Base-by-base conservation (phyloP, 2,888 invertebrate species). In the Molanna angustata region DNA sequence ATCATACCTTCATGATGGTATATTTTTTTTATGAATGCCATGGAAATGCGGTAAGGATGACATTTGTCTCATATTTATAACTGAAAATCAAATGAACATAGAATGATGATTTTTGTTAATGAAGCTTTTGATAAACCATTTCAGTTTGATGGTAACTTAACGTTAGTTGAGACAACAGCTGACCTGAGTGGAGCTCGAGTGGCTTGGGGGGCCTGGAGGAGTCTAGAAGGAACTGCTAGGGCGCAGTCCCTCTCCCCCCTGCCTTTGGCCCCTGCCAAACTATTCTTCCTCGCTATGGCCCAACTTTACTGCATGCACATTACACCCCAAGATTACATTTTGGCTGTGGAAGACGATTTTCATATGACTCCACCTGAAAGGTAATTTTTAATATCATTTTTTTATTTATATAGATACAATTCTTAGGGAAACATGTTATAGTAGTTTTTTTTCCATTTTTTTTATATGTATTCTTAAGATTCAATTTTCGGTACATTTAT, bases 351-450 rank as follows among this genome's bases (percentile, higher is more conserved):
- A 63, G 68, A 74, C 59, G 76, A 78, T 62, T 74, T 74, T 60
- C 78, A 75, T 60, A 72, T 75, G 31, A 74, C 76, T 31, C 71
- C 73, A 56, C 76, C 74, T 31, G 76, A 78, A 63, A 73, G 78
- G 77, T 76, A 37, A 3, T 27, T 27, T 27, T 27, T 27, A 46
- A 20, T 4, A 13, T 2, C 11, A 13, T 6, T 7, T 7, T 7
- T 27, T 7, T 1, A 14, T n/a, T 20, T n/a, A 20, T 22, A 2
- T 18, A 1, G 19, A 16, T 4, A 7, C 7, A 18, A 2, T 40
- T 1, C 18, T 19, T 18, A 9, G 14, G 2, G 2, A 2, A 3
- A 16, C 1, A 35, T 35, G 6, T n/a, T 35, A n/a, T n/a, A n/a
- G n/a, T n/a, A 13, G 6, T 35, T 4, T 35, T n/a, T 35, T 35